Evolutionary conservation across 2,797 vertebrate genomes (phyloP).

Genomic region (Delichon dasypus): DNA sequence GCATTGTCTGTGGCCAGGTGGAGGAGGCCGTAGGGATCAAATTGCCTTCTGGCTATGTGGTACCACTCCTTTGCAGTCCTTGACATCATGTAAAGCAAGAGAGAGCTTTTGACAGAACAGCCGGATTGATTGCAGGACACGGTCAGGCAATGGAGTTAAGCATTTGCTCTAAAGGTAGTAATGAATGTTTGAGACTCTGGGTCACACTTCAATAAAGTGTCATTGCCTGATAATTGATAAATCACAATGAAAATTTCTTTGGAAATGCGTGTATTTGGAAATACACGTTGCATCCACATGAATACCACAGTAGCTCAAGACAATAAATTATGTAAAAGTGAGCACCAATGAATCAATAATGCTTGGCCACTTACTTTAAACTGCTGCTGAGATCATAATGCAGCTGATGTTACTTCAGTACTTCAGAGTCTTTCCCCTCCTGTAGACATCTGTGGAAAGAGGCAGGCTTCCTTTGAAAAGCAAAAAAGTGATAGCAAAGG

Average conservation of each 20-base stretch:
- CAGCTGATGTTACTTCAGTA: background rate
- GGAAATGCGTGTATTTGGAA: conserved; percentile 20
- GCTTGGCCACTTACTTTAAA: background rate
- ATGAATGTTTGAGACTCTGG: background rate
- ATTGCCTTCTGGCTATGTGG: background rate
- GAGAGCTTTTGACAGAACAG: background rate
- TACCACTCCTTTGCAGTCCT: background rate
- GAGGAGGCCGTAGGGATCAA: background rate
- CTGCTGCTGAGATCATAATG: background rate
- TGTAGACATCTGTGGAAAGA: background rate
- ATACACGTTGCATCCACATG: background rate
- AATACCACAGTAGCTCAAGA: background rate
- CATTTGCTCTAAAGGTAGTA: background rate
- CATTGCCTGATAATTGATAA: background rate
- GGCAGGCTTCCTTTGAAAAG: background rate
- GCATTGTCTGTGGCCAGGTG: background rate
- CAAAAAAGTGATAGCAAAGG: background rate
- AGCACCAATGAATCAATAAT: background rate
- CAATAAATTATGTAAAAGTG: background rate
- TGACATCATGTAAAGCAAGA: background rate
- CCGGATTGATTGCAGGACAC: background rate
- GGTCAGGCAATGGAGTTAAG: background rate
- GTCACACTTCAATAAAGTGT: background rate
- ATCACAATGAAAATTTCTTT: background rate
- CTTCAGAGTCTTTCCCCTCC: background rate